Percentiles rank a stretch among this genome's conserved stretches.
These are phyloP conservation scores for Papilio dardanus DNA, from an alignment of 1,140 invertebrate genomes.

Conservation along the genomic window DNA sequence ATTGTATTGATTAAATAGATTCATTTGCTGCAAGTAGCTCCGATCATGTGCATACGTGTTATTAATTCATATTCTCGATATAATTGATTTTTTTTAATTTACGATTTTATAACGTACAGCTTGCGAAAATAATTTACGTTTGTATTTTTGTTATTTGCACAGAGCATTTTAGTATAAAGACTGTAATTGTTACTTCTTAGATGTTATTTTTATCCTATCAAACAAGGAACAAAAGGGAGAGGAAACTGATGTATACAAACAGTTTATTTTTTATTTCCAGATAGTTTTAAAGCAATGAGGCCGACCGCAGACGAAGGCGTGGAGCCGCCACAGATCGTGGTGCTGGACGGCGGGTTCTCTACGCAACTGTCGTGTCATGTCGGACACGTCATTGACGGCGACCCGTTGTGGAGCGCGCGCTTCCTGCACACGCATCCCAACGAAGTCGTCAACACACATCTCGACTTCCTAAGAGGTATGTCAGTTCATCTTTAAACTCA, in stretches of 20 bases:
- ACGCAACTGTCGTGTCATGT: slow-evolving; percentile 89
- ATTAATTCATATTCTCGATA: neutral
- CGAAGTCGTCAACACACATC: slow-evolving; percentile 88
- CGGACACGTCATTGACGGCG: slow-evolving; percentile 86
- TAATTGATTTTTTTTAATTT: no score
- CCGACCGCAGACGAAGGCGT: slow-evolving; percentile 58
- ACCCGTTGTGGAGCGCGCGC: slow-evolving; percentile 92
- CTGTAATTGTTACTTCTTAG: no score
- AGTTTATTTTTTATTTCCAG: slow-evolving; percentile 35
- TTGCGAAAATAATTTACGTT: no score
- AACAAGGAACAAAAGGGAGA: neutral
- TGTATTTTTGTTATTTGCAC: no score
- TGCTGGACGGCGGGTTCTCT: slow-evolving; percentile 91
- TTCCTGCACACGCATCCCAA: slow-evolving; percentile 88
- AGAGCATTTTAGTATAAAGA: no score
- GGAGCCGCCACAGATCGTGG: slow-evolving; percentile 76
- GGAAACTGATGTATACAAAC: neutral
- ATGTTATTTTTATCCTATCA: no score
- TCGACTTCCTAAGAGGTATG: slow-evolving; percentile 87
- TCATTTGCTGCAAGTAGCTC: neutral
- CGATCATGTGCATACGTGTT: neutral
- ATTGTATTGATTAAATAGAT: slow-evolving; percentile 38
- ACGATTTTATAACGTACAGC: no score
- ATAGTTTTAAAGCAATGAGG: slow-evolving; percentile 58
- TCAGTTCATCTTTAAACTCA: neutral